Percentiles rank a stretch among this genome's conserved stretches.
Conservation (phyloP, 2,113 vertebrate species). For the Varanus salvator region DNA sequence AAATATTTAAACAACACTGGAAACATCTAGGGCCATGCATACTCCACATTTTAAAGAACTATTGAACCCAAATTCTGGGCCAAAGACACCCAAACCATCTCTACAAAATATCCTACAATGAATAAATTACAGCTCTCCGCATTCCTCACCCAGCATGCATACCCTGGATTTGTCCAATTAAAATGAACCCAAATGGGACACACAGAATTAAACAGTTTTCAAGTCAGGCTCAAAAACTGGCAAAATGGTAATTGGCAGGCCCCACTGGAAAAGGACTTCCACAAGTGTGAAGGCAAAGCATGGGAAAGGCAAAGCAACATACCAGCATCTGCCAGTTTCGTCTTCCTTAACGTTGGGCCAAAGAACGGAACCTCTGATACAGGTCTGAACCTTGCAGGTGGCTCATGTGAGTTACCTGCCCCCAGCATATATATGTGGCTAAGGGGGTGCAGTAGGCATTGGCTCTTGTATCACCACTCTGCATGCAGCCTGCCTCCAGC, state of each 20-base stretch:
- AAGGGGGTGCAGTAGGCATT: neutral
- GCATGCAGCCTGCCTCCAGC: neutral
- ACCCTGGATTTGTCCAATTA: neutral
- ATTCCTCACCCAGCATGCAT: too few relatives aligned
- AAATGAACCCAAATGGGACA: neutral
- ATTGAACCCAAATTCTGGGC: neutral
- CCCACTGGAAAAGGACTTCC: neutral
- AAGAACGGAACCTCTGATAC: neutral
- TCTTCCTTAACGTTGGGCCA: neutral
- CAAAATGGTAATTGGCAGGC: neutral
- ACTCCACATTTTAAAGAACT: neutral
- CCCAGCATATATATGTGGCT: neutral
- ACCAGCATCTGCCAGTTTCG: neutral
- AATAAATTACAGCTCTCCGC: neutral
- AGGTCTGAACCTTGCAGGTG: neutral
- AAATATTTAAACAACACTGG: neutral
- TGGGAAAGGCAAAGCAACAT: neutral
- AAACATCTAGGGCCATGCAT: too few relatives aligned
- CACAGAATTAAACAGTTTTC: neutral
- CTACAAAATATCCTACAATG: neutral
- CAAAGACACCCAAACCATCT: neutral
- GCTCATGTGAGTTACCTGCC: neutral
- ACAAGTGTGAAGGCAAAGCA: neutral
- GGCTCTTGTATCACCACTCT: neutral
- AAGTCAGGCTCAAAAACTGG: neutral